These are phyloP conservation scores for Illadopsis cleaveri DNA, from an alignment of 2,113 vertebrate species.

Conservation along the genomic window DNA sequence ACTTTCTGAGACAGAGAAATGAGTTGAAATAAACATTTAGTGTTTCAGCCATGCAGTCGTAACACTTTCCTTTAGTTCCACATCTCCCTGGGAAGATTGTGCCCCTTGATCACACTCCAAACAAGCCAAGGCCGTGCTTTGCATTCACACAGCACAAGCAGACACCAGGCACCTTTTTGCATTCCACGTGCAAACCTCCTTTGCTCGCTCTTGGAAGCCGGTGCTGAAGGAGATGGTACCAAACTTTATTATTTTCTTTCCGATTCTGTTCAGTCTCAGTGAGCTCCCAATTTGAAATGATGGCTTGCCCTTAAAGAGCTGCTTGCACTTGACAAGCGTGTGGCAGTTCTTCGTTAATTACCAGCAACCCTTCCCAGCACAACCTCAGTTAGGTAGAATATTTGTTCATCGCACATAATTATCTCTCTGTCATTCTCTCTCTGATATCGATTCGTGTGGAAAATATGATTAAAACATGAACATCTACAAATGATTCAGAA, in stretches of 20 bases:
- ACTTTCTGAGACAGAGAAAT: background rate
- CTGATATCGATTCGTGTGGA: slow-evolving; percentile 43
- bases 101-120: background rate
- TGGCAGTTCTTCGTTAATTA: slow-evolving; percentile 66
- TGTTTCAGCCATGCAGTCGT: background rate
- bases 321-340: slow-evolving; percentile 54
- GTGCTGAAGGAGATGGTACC: background rate
- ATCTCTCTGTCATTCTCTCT: slow-evolving; percentile 54
- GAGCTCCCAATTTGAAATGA: slow-evolving; percentile 40
- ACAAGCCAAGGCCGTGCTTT: background rate
- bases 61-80: background rate
- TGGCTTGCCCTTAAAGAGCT: slow-evolving; percentile 51
- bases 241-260: slow-evolving; percentile 49
- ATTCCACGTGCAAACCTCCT: background rate
- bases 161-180: background rate
- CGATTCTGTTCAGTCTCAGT: slow-evolving; percentile 9
- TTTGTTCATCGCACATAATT: slow-evolving; percentile 61
- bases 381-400: slow-evolving; percentile 53
- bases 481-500: slow-evolving; percentile 32
- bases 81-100: background rate
- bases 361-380: slow-evolving; percentile 16
- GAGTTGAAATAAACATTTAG: background rate
- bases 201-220: background rate
- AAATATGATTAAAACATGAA: slow-evolving; percentile 68
- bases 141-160: background rate